Evolutionary conservation across 2,797 vertebrate species (phyloP), one percentile per base, ranked within the genome.

Genomic region (Sarcoramphus papa): DNA sequence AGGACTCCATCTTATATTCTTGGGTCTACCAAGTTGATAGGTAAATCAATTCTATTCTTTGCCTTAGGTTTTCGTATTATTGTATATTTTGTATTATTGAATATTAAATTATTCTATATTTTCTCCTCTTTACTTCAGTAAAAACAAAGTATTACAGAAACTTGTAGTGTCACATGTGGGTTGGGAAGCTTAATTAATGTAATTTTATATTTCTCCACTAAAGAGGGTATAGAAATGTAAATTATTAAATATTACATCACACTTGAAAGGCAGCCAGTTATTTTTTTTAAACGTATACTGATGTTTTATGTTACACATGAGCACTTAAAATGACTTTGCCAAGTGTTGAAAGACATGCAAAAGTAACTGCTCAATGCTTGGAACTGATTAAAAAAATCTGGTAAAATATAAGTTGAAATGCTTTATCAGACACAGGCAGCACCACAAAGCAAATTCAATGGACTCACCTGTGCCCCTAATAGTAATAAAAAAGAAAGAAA

Each of bases 401-500:
- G 69, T 95, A 53, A 95, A 76, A 37, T 88, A 48, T 30, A 76
- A 35, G 40, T 70, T 81, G 75, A 87, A 74, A 69, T 37, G 31
- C 82, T 95, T 95, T 93, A 81, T 88, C 68, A 92, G 77, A 83
- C 35, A 75, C 69, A 81, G 56, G 74, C 72, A 95, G 47, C n/a
- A 50, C 78, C 64, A 67, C 50, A 95, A 96, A 92, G n/a, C 18
- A 85, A 94, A 92, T 90, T 91, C 62, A 94, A 12, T 75, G 75
- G 62, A 82, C 27, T 87, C 54, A 92, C 47, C 85, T 95, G 37
- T 37, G 37, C 37, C 37, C 37, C 37, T 37, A 37, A 57, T 14
- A 53, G 33, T 88, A 91, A 88, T 37, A 90, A 94, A 92, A 75
- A 81, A 35, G 7, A 87, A 95, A 95, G 73, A 96, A 93, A 50